These are phyloP conservation scores for Hirundichthys speculiger DNA, from an alignment of 2,113 vertebrate genomes.

Conservation along the genomic window DNA sequence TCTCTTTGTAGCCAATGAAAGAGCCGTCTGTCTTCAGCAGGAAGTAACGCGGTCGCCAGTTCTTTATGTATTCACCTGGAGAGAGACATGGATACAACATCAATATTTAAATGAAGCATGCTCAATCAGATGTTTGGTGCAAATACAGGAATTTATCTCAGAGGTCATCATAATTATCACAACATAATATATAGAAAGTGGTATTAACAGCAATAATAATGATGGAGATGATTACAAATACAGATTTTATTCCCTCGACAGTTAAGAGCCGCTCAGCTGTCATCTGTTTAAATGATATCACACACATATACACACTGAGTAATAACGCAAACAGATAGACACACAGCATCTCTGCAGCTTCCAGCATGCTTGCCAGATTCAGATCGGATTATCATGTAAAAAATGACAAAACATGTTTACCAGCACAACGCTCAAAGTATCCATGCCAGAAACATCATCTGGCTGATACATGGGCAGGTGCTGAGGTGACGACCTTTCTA, in stretches of 20 bases:
- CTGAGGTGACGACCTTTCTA: slow-evolving; percentile 59
- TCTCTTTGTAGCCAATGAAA: slow-evolving; percentile 99
- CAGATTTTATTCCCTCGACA: slow-evolving; percentile 59
- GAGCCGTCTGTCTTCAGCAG: slow-evolving; percentile 98
- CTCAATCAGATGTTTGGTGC: neutral
- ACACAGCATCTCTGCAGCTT: slow-evolving; percentile 43
- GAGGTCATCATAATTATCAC: slow-evolving; percentile 20
- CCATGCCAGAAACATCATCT: slow-evolving; percentile 74
- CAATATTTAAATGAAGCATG: neutral
- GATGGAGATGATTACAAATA: slow-evolving; percentile 48
- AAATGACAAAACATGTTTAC: slow-evolving; percentile 80
- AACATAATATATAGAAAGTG: slow-evolving; percentile 20
- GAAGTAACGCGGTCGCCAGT: slow-evolving; percentile 98
- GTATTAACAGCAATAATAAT: slow-evolving; percentile 32
- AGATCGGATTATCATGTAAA: slow-evolving; percentile 72
- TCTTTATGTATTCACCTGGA: slow-evolving; percentile 98
- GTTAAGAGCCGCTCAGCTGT: slow-evolving; percentile 49
- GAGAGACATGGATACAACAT: slow-evolving; percentile 19
- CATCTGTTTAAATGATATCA: slow-evolving; percentile 52
- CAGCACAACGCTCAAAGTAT: slow-evolving; percentile 62
- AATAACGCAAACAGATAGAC: slow-evolving; percentile 19
- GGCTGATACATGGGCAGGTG: slow-evolving; percentile 74
- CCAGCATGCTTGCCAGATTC: slow-evolving; percentile 64
- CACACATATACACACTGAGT: slow-evolving; percentile 20
- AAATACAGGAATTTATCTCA: neutral